phyloP scores from a whole-genome alignment of 2,797 vertebrate genomes.

The Enteromius thamalakanensis region DNA sequence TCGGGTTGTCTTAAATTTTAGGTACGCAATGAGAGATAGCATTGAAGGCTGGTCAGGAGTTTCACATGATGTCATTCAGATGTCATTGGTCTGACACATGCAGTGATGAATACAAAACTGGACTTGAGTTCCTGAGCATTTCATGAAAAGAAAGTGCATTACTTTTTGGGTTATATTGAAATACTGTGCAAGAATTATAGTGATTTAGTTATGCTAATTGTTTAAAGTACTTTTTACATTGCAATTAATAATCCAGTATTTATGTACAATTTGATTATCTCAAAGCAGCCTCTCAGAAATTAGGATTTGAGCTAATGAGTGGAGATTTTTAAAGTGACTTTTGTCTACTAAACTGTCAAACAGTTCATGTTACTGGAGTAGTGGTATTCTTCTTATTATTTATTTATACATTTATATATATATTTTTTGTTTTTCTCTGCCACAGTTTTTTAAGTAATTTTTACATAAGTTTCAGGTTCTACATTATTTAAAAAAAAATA shows the following conservation, averaged over 20 bases:
- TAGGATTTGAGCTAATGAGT: neutral
- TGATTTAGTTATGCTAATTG: neutral
- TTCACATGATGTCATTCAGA: constrained; percentile 15
- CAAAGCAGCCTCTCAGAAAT: neutral
- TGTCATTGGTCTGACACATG: neutral
- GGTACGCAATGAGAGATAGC: neutral
- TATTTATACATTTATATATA: too few species aligned
- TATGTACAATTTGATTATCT: neutral
- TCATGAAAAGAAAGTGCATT: neutral
- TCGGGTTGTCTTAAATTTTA: neutral
- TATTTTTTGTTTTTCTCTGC: too few species aligned
- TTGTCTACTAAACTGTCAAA: neutral
- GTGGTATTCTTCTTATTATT: neutral
- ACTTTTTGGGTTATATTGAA: neutral
- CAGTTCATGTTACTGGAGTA: neutral
- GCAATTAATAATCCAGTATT: neutral
- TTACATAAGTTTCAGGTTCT: neutral
- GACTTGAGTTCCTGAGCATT: neutral
- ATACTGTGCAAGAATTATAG: neutral
- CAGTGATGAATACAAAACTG: neutral
- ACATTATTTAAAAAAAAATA: neutral
- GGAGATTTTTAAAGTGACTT: neutral
- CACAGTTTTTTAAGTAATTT: neutral
- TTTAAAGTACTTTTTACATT: neutral
- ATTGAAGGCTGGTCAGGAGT: neutral